These are phyloP conservation scores for Hippoglossus stenolepis DNA, from an alignment of 2,113 vertebrate species.

Conservation along the genomic window DNA sequence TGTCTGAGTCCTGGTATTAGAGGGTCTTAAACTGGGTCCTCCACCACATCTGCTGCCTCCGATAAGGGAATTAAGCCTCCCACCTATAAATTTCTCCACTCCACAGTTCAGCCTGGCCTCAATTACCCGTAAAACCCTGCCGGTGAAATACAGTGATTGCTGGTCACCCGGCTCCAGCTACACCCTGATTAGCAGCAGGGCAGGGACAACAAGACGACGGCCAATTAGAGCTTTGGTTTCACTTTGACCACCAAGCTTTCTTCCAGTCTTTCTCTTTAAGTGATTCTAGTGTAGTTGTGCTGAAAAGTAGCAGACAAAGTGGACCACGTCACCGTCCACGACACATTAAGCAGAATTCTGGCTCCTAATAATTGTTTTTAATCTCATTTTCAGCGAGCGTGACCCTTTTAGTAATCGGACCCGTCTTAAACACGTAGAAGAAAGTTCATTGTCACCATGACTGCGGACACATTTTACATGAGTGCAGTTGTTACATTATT, in stretches of 20 bases:
- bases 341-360: background rate
- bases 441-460: background rate
- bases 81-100: constrained; percentile 38
- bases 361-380: no score
- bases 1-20: constrained; percentile 47
- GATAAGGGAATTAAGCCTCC: constrained; percentile 66
- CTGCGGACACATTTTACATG: constrained; percentile 1
- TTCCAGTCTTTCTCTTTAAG: background rate
- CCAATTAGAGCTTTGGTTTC: constrained; percentile 34
- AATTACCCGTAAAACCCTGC: constrained; percentile 71
- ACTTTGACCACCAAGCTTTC: constrained; percentile 2
- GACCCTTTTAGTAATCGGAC: background rate
- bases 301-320: background rate
- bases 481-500: constrained; percentile 29
- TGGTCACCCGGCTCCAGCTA: constrained; percentile 24
- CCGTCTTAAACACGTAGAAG: background rate
- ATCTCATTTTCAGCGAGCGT: no score
- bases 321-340: background rate
- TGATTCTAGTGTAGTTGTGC: no score
- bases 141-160: constrained; percentile 56
- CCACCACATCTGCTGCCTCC: constrained; percentile 58
- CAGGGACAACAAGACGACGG: constrained; percentile 13
- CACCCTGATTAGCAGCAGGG: constrained; percentile 36
- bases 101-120: constrained; percentile 44
- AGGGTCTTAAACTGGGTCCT: constrained; percentile 43